phyloP scores from a whole-genome alignment of 2,113 vertebrate species.

The Bambusicola thoracicus region DNA sequence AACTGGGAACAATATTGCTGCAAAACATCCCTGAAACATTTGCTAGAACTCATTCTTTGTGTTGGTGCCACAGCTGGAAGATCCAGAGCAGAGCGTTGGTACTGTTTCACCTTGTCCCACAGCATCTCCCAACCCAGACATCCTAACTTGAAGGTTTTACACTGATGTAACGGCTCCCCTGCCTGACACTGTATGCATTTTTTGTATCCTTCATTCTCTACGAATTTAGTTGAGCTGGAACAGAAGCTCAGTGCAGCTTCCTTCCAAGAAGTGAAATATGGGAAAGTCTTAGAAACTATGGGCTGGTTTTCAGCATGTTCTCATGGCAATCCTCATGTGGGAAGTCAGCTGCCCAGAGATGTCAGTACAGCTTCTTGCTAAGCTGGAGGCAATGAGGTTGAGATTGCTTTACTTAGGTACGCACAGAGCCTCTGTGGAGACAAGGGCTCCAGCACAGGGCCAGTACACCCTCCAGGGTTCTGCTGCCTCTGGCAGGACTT shows the following conservation, averaged over 20 bases:
- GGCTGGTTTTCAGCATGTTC: background rate
- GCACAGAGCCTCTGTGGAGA: rapidly evolving
- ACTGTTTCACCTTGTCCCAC: background rate
- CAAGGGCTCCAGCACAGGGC: rapidly evolving
- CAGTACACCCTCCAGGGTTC: background rate
- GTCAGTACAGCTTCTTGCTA: background rate
- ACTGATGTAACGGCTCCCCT: background rate
- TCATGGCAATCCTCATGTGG: background rate
- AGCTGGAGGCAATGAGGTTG: background rate
- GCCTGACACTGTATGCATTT: background rate
- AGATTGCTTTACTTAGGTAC: background rate
- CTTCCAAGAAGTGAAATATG: background rate
- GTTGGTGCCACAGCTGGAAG: background rate
- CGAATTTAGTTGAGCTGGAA: background rate
- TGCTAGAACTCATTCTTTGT: background rate
- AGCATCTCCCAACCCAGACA: background rate
- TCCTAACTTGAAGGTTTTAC: background rate
- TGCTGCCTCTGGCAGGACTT: background rate
- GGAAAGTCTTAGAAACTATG: background rate
- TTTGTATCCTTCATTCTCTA: background rate
- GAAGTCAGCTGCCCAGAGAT: background rate
- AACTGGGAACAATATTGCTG: background rate
- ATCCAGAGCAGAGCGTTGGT: background rate
- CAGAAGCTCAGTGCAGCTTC: background rate
- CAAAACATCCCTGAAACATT: background rate